Percentiles rank a stretch among this genome's conserved stretches.
Conservation (phyloP, 2,888 invertebrate genomes). For the Campoplex capitator region DNA sequence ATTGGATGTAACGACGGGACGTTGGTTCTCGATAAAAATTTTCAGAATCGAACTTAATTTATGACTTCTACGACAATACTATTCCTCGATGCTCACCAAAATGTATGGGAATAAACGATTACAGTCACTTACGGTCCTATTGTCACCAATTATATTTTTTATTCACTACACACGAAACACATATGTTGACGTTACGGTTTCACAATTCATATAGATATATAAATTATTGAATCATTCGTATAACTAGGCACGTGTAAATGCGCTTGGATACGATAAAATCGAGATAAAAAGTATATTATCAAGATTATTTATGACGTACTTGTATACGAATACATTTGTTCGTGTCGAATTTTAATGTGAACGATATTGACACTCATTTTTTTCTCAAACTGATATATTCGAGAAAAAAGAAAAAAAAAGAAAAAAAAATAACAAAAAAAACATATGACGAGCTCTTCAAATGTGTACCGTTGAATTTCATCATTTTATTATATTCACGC, state of each 20-base stretch:
- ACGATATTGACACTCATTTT: not conserved
- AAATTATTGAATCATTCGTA: not conserved
- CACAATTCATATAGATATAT: not conserved
- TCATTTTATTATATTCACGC: not conserved
- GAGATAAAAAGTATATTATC: constrained; percentile 1
- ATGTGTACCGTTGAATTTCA: not conserved
- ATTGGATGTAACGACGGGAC: constrained; percentile 10
- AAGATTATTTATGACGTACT: not conserved
- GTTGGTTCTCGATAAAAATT: not conserved
- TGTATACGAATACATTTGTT: not conserved
- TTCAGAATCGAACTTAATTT: constrained; percentile 30
- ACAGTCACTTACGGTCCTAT: not conserved
- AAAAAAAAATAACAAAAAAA: not conserved
- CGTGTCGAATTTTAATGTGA: not conserved
- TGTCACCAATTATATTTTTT: constrained; percentile 18
- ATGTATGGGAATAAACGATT: not conserved
- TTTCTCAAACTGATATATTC: not conserved
- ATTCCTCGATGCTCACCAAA: not conserved
- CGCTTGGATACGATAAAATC: not conserved
- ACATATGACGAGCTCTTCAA: not conserved
- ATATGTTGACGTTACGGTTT: not conserved
- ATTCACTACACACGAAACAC: not conserved
- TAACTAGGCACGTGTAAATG: not conserved
- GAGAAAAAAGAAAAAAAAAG: no score
- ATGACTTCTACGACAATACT: not conserved